Conservation (phyloP, 1,140 invertebrate species). For the Trichonephila inaurata region DNA sequence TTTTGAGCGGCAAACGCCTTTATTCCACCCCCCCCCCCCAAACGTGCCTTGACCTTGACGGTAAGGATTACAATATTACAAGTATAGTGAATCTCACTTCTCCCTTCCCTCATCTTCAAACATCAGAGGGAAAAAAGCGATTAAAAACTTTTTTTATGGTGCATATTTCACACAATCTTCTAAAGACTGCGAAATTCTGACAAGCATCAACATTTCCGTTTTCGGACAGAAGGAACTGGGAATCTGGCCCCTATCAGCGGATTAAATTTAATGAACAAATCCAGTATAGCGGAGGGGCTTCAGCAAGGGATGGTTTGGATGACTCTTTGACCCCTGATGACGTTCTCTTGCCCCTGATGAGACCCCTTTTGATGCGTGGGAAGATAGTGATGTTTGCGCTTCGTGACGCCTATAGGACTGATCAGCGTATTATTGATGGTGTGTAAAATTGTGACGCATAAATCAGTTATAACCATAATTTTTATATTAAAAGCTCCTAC, state of each 20-base stretch:
- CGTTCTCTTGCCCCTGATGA: neutral
- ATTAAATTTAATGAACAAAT: constrained; percentile 36
- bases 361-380: constrained; percentile 31
- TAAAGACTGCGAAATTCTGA: neutral
- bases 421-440: neutral
- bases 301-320: neutral
- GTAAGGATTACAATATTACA: neutral
- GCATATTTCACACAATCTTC: neutral
- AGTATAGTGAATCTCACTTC: neutral
- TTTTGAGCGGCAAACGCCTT: neutral
- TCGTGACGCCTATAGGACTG: neutral
- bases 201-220: neutral
- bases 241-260: neutral
- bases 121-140: neutral
- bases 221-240: neutral
- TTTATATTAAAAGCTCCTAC: too few relatives aligned
- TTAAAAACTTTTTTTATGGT: neutral
- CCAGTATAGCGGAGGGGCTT: neutral
- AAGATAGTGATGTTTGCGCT: neutral
- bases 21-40: neutral
- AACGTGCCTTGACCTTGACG: constrained; percentile 21
- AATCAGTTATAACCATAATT: too few relatives aligned
- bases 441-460: too few relatives aligned
- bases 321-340: neutral
- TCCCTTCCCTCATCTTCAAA: neutral